Conservation (phyloP, 2,888 invertebrate species). For the Desoria tigrina region DNA sequence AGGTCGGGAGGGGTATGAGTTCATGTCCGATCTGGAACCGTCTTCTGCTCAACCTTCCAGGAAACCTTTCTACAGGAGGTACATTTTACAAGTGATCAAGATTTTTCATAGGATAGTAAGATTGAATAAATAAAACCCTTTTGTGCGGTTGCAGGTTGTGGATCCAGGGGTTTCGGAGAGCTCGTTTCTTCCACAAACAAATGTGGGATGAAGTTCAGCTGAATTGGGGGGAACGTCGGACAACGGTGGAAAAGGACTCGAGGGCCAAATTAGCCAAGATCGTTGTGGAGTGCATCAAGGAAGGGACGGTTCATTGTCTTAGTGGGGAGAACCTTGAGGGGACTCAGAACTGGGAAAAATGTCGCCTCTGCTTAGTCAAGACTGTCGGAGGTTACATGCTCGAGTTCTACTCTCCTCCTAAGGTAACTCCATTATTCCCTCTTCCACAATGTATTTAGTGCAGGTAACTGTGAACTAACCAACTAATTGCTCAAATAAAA, state of each 20-base stretch:
- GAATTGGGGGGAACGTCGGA: slow-evolving; percentile 56
- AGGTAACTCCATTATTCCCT: slow-evolving; percentile 61
- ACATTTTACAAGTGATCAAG: too few species aligned
- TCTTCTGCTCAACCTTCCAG: slow-evolving; percentile 27
- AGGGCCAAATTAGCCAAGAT: slow-evolving; percentile 88
- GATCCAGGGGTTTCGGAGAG: slow-evolving; percentile 80
- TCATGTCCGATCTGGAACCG: slow-evolving; percentile 17
- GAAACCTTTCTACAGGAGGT: slow-evolving; percentile 53
- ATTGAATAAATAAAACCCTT: too few species aligned
- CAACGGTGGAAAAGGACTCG: slow-evolving; percentile 67
- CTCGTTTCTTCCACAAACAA: slow-evolving; percentile 85
- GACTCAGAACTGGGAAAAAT: slow-evolving; percentile 91
- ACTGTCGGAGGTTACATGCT: slow-evolving; percentile 92
- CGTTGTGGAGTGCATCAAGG: slow-evolving; percentile 88
- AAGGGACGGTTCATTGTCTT: slow-evolving; percentile 81
- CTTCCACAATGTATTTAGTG: too few species aligned
- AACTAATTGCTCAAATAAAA: slow-evolving; percentile 14
- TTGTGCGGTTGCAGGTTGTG: slow-evolving; percentile 70
- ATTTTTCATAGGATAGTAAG: too few species aligned
- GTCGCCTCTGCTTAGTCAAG: slow-evolving; percentile 84
- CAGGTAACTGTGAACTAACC: too few species aligned
- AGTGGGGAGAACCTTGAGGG: slow-evolving; percentile 87
- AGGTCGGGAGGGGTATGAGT: slow-evolving; percentile 35
- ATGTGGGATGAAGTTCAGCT: slow-evolving; percentile 83
- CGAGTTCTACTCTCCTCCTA: slow-evolving; percentile 91